Conservation (phyloP, 2,888 invertebrate genomes). For the Polydrusus pterygomalis region DNA sequence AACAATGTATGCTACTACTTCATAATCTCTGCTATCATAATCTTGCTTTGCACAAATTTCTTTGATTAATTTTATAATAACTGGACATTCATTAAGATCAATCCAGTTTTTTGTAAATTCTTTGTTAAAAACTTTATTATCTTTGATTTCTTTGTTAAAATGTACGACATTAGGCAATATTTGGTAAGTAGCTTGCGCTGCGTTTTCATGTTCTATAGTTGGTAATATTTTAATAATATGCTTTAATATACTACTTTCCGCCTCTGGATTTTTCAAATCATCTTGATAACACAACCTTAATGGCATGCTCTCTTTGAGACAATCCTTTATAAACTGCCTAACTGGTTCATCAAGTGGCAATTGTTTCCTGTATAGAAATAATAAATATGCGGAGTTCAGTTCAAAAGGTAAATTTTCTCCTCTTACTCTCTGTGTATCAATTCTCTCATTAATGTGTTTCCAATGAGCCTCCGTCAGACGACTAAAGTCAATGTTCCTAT, state of each 20-base stretch:
- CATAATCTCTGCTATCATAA: background rate
- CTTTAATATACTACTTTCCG: conserved; percentile 8
- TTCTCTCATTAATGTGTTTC: conserved; percentile 57
- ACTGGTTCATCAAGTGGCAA: conserved; percentile 48
- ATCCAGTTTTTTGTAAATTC: conserved; percentile 25
- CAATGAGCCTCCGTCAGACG: conserved; percentile 56
- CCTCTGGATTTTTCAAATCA: background rate
- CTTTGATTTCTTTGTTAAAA: conserved; percentile 31
- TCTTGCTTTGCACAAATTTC: conserved; percentile 15
- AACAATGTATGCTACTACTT: background rate
- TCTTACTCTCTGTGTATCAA: conserved; percentile 51
- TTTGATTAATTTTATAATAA: background rate
- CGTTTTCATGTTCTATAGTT: background rate
- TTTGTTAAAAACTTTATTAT: conserved; percentile 25
- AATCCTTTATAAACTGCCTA: conserved; percentile 46
- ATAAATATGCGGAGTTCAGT: conserved; percentile 46
- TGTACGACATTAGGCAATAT: conserved; percentile 14
- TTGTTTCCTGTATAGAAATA: conserved; percentile 53
- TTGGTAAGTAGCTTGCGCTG: background rate
- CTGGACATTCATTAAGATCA: conserved; percentile 31
- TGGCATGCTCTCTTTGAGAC: background rate
- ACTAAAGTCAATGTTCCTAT: conserved; percentile 37
- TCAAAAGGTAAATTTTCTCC: conserved; percentile 37
- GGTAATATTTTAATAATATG: conserved; percentile 6
- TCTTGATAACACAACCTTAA: background rate